These are phyloP conservation scores for Melitaea athalia DNA, from an alignment of 2,888 invertebrate species.

Conservation along the genomic window DNA sequence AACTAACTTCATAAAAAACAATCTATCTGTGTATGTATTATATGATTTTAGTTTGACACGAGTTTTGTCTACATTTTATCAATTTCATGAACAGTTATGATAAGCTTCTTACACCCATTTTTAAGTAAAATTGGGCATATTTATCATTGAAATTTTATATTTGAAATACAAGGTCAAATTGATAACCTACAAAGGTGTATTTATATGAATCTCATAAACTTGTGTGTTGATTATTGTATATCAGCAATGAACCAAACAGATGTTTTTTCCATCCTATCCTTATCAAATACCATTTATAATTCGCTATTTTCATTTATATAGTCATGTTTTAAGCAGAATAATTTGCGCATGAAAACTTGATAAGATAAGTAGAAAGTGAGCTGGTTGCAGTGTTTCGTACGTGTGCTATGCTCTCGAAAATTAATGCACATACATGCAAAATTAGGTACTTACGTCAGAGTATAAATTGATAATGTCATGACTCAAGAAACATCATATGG, in stretches of 20 bases:
- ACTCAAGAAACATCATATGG: slow-evolving; percentile 48
- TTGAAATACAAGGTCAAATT: not conserved
- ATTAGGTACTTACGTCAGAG: slow-evolving; percentile 49
- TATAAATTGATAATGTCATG: slow-evolving; percentile 49
- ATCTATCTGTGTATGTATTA: no score
- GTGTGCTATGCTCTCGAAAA: slow-evolving; percentile 42
- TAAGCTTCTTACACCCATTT: not conserved
- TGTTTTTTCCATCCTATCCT: not conserved
- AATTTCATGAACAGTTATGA: not conserved
- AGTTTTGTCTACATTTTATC: no score
- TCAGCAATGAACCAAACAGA: not conserved
- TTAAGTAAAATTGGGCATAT: not conserved
- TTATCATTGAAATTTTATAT: not conserved
- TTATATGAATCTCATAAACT: slow-evolving; percentile 2
- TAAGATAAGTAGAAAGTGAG: slow-evolving; percentile 49
- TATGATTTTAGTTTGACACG: no score
- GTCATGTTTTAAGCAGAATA: slow-evolving; percentile 21
- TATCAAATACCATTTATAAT: slow-evolving; percentile 14
- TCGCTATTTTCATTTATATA: slow-evolving; percentile 20
- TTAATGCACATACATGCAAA: slow-evolving; percentile 45
- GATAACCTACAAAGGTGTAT: slow-evolving; percentile 3
- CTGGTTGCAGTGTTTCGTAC: slow-evolving; percentile 33
- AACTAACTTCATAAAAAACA: no score
- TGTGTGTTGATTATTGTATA: slow-evolving; percentile 1
- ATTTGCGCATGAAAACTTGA: slow-evolving; percentile 40